phyloP scores from a whole-genome alignment of 2,888 invertebrate genomes.

The Sesia apiformis region DNA sequence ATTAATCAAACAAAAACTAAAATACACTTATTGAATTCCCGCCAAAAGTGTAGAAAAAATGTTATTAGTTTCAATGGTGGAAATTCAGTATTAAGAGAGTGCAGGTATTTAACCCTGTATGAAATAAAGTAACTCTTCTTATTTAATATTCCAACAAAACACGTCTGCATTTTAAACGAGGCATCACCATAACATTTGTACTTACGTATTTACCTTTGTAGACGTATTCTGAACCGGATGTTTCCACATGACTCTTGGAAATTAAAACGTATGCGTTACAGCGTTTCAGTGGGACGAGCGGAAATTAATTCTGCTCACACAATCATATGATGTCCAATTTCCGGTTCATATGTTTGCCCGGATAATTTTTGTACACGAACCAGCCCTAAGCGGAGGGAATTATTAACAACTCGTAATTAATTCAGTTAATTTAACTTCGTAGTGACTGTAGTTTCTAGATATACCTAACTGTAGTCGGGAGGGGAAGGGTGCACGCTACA shows the following conservation, averaged over 20 bases:
- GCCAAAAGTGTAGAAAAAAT: too few species aligned
- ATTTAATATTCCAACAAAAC: too few species aligned
- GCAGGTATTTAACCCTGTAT: too few species aligned
- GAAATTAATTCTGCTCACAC: constrained; percentile 40
- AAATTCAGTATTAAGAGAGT: too few species aligned
- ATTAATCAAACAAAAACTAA: too few species aligned
- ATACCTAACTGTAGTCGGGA: neutral
- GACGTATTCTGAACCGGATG: neutral
- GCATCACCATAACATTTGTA: neutral
- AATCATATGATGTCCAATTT: constrained; percentile 31
- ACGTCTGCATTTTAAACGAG: too few species aligned
- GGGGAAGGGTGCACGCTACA: too few species aligned
- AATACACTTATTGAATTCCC: too few species aligned
- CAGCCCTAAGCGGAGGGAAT: neutral
- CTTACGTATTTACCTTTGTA: neutral
- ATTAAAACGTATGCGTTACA: constrained; percentile 20
- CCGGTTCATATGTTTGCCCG: constrained; percentile 14
- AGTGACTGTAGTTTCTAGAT: neutral
- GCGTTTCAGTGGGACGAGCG: constrained; percentile 22
- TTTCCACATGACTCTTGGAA: constrained; percentile 15
- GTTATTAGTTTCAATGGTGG: too few species aligned
- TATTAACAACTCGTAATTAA: neutral
- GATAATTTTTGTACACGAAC: neutral
- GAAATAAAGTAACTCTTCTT: too few species aligned
- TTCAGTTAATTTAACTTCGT: neutral